Evolutionary conservation across 2,113 vertebrate species (phyloP).

Genomic region (Catharus bicknelli): DNA sequence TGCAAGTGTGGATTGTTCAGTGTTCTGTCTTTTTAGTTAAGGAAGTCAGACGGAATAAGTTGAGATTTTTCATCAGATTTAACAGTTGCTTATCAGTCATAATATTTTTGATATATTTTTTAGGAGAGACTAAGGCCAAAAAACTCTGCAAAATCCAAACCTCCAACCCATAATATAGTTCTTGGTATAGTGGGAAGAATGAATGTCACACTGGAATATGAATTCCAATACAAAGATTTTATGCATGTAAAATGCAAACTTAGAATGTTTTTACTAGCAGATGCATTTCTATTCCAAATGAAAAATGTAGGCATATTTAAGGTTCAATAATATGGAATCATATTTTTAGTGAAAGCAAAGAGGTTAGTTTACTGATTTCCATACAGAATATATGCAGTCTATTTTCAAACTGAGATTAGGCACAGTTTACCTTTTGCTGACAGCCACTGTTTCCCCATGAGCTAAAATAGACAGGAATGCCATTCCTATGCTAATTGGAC

Average conservation of each 20-base stretch:
- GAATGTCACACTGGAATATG: not conserved
- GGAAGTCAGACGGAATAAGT: not conserved
- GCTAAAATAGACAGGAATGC: slow-evolving; percentile 13
- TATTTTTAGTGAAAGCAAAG: slow-evolving; percentile 42
- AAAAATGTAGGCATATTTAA: slow-evolving; percentile 26
- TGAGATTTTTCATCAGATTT: not conserved
- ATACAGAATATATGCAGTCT: slow-evolving; percentile 37
- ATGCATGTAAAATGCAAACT: not conserved
- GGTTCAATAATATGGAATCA: not conserved
- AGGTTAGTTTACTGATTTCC: slow-evolving; percentile 38
- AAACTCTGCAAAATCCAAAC: not conserved
- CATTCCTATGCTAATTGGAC: slow-evolving; percentile 48
- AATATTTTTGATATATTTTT: not conserved
- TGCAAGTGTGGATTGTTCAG: not conserved
- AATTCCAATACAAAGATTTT: not conserved
- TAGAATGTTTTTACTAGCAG: not conserved
- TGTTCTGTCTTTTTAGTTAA: not conserved
- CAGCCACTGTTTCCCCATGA: slow-evolving; percentile 23
- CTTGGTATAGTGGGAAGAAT: not conserved
- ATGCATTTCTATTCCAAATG: not conserved
- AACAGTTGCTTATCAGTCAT: not conserved
- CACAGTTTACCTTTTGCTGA: slow-evolving; percentile 58
- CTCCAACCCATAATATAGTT: not conserved
- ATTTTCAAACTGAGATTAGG: slow-evolving; percentile 47
- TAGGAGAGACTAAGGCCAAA: not conserved